Evolutionary conservation across 2,113 vertebrate species (phyloP).

Genomic region (Hassar affinis): DNA sequence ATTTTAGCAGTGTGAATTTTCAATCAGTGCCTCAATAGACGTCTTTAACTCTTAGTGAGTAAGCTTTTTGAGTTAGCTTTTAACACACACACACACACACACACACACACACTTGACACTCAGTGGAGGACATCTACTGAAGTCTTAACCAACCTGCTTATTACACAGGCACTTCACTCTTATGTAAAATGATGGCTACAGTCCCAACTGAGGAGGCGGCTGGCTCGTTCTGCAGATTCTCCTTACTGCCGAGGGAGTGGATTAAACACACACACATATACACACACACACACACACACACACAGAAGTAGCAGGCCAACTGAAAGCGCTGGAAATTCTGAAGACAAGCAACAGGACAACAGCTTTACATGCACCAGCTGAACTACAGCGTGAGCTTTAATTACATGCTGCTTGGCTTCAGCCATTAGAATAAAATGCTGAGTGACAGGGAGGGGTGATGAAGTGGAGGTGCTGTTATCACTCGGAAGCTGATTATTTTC

Average conservation of each 20-base stretch:
- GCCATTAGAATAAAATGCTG: neutral
- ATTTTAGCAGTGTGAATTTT: neutral
- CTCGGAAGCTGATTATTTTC: neutral
- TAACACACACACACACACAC: too few species aligned
- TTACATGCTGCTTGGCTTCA: neutral
- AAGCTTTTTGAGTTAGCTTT: too few species aligned
- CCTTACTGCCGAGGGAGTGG: neutral
- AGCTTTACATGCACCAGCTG: neutral
- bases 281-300: conserved; percentile 10
- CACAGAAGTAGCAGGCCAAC: neutral
- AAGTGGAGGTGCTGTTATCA: neutral
- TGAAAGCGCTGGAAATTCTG: neutral
- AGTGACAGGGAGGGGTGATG: neutral
- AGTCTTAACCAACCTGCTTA: neutral
- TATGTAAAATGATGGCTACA: conserved; percentile 1
- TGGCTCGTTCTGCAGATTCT: neutral
- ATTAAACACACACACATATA: neutral
- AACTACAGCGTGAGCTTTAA: neutral
- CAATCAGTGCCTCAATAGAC: too few species aligned
- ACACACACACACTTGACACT: conserved; percentile 19
- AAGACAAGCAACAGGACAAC: neutral
- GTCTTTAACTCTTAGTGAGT: neutral
- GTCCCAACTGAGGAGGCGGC: conserved; percentile 11
- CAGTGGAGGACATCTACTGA: conserved; percentile 9
- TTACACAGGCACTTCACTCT: neutral